A percentile compares a stretch with the other conserved stretches of the same genome.
phyloP scores from a whole-genome alignment of 2,888 invertebrate genomes.

The Eristalis tenax region DNA sequence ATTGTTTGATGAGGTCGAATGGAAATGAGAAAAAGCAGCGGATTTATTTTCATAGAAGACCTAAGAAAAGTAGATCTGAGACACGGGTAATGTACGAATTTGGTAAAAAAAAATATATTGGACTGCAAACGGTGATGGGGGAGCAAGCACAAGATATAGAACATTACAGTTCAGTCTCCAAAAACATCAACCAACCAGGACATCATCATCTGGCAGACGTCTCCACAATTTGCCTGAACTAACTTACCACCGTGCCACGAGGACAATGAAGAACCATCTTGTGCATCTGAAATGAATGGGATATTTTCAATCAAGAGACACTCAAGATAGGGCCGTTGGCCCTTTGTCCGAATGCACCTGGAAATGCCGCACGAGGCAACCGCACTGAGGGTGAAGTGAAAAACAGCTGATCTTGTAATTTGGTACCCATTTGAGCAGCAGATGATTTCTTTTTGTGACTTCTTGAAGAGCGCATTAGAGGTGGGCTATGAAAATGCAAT shows the following conservation, averaged over 20 bases:
- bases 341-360: neutral
- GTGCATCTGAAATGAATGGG: neutral
- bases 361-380: slow-evolving; percentile 8
- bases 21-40: neutral
- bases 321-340: neutral
- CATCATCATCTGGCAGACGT: neutral
- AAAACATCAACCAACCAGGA: neutral
- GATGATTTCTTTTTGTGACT: neutral
- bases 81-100: too few relatives aligned
- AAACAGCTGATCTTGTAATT: slow-evolving; percentile 9
- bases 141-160: too few relatives aligned
- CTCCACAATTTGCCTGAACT: neutral
- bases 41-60: neutral
- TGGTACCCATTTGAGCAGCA: neutral
- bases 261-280: neutral
- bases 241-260: neutral
- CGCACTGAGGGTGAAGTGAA: slow-evolving; percentile 6
- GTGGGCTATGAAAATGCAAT: neutral
- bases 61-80: too few relatives aligned
- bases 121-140: too few relatives aligned
- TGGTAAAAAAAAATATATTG: too few relatives aligned
- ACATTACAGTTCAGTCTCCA: too few relatives aligned
- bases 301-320: neutral
- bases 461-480: neutral
- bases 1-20: neutral